phyloP scores from a whole-genome alignment of 2,797 vertebrate species.

The Rallus crepitans region DNA sequence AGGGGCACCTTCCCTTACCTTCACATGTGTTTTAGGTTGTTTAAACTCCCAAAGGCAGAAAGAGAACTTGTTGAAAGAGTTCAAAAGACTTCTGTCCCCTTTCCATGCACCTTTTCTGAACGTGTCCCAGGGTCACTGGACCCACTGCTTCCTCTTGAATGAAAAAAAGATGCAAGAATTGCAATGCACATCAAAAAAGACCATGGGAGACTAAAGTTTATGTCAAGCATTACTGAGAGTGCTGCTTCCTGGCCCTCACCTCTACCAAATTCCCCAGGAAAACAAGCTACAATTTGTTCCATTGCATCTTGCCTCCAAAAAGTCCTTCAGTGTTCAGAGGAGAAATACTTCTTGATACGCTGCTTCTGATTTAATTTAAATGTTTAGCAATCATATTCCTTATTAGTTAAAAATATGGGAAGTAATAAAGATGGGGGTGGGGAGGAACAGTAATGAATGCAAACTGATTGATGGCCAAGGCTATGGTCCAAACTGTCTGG shows the following conservation, averaged over 20 bases:
- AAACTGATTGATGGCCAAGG: background rate
- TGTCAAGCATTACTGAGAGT: background rate
- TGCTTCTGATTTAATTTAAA: background rate
- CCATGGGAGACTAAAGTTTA: background rate
- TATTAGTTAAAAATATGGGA: background rate
- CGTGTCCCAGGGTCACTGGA: background rate
- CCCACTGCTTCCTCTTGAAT: background rate
- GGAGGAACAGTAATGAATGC: background rate
- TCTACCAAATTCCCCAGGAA: background rate
- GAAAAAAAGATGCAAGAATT: background rate
- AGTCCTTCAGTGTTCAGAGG: background rate
- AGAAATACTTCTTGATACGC: background rate
- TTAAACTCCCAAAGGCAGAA: background rate
- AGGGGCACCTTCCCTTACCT: accelerated
- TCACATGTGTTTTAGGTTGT: background rate
- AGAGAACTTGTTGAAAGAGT: background rate
- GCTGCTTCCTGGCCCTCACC: background rate
- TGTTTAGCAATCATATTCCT: background rate
- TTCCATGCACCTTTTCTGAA: background rate
- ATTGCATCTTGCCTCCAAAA: background rate
- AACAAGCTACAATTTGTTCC: background rate
- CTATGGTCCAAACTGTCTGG: background rate
- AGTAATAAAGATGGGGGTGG: background rate
- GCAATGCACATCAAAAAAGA: background rate
- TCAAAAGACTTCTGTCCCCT: background rate